phyloP scores from a whole-genome alignment of 2,113 vertebrate genomes.

The Syngnathus typhle region DNA sequence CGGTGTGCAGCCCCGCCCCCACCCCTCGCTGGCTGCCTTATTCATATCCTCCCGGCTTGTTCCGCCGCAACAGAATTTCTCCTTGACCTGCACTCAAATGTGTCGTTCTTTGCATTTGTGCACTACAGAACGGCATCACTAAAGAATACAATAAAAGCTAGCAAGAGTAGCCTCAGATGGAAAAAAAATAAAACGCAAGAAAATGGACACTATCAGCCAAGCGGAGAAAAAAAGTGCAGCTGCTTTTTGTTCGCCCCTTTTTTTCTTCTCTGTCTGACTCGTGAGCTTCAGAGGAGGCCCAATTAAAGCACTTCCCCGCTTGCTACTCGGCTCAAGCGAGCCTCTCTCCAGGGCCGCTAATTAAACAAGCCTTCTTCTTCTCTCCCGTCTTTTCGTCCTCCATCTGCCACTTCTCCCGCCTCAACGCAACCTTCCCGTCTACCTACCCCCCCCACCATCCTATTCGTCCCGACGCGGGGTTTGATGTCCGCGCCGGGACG shows the following conservation, averaged over 20 bases:
- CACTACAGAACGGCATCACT: background rate
- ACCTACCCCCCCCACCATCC: constrained; percentile 39
- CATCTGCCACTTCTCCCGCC: constrained; percentile 32
- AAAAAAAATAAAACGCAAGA: background rate
- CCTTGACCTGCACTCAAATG: constrained; percentile 52
- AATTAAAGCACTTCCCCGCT: constrained; percentile 71
- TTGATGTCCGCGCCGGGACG: constrained; percentile 60
- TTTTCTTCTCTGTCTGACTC: constrained; percentile 17
- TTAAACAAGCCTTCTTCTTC: constrained; percentile 65
- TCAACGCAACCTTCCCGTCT: constrained; percentile 44
- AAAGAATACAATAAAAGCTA: background rate
- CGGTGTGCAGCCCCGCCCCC: constrained; percentile 48
- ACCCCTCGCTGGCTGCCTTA: constrained; percentile 58
- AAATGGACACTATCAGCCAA: constrained; percentile 3
- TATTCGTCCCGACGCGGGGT: constrained; percentile 55
- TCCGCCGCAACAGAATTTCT: constrained; percentile 53
- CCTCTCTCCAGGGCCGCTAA: constrained; percentile 66
- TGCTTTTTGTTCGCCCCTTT: constrained; percentile 20
- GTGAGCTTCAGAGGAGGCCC: constrained; percentile 51
- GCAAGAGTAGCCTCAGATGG: too few species aligned
- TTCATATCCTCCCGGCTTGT: constrained; percentile 64
- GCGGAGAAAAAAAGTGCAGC: constrained; percentile 40
- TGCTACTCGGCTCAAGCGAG: constrained; percentile 60
- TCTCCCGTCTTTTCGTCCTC: constrained; percentile 32
- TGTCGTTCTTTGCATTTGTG: background rate